These are phyloP conservation scores for Drosophila paulistorum DNA, from an alignment of 1,140 invertebrate species.

Conservation along the genomic window DNA sequence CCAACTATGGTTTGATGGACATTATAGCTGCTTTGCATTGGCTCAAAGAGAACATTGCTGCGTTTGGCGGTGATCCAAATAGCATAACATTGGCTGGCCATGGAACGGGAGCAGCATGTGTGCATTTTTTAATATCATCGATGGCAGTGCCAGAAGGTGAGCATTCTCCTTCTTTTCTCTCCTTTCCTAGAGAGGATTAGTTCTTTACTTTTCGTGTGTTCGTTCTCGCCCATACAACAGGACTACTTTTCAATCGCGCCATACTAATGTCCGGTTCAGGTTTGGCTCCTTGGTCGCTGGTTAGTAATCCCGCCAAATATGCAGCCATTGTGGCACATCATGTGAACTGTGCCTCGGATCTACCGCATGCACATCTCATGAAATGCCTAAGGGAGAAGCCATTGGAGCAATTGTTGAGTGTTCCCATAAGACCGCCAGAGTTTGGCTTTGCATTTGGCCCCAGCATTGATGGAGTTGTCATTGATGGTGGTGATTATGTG, in stretches of 20 bases:
- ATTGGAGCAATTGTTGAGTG: slow-evolving; percentile 88
- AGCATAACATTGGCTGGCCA: slow-evolving; percentile 98
- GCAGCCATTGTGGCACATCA: slow-evolving; percentile 93
- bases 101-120: slow-evolving; percentile 96
- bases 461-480: slow-evolving; percentile 94
- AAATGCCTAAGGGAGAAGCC: slow-evolving; percentile 93
- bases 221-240: slow-evolving; percentile 83
- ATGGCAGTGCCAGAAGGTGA: slow-evolving; percentile 96
- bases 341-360: slow-evolving; percentile 92
- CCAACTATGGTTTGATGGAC: slow-evolving; percentile 98
- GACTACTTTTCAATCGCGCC: slow-evolving; percentile 95
- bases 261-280: slow-evolving; percentile 98
- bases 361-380: slow-evolving; percentile 89
- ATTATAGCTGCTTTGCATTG: slow-evolving; percentile 96
- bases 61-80: slow-evolving; percentile 95
- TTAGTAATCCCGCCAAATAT: slow-evolving; percentile 93
- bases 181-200: not conserved
- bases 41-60: slow-evolving; percentile 96
- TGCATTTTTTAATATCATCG: slow-evolving; percentile 96
- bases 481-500: slow-evolving; percentile 79
- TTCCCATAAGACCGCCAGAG: slow-evolving; percentile 90
- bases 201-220: not conserved
- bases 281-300: slow-evolving; percentile 95
- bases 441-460: slow-evolving; percentile 95
- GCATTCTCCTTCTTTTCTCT: slow-evolving; percentile 45